Conservation (phyloP, 2,888 invertebrate genomes). For the Volucella bombylans region DNA sequence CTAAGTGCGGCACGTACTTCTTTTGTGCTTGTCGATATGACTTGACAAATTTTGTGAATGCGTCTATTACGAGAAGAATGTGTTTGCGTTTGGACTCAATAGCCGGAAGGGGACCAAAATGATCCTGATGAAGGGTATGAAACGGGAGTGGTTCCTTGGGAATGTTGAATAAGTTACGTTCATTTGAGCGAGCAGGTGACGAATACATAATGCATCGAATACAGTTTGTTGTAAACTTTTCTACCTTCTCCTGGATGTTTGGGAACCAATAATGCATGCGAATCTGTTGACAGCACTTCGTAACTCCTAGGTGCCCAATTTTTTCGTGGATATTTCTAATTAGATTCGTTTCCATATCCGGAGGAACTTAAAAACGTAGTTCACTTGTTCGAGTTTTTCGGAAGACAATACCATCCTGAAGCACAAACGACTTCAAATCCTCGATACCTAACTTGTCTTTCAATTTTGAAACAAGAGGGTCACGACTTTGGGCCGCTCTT, state of each 20-base stretch:
- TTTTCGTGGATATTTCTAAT: conserved; percentile 20
- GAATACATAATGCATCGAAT: no score
- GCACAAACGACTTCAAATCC: conserved; percentile 11
- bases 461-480: neutral
- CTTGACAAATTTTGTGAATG: no score
- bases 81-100: no score
- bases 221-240: conserved; percentile 3
- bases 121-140: neutral
- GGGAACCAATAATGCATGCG: conserved; percentile 56
- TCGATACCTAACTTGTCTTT: conserved; percentile 36
- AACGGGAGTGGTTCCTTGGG: conserved; percentile 36
- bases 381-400: neutral
- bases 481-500: conserved; percentile 20
- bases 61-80: no score
- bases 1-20: no score
- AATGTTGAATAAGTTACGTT: conserved; percentile 17
- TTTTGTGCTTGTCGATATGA: no score
- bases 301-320: conserved; percentile 16
- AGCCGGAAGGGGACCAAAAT: no score
- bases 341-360: conserved; percentile 10
- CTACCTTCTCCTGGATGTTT: conserved; percentile 23
- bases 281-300: conserved; percentile 13
- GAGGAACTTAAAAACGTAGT: conserved; percentile 23
- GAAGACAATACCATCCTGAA: conserved; percentile 34
- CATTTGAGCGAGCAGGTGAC: neutral